Base-by-base conservation (phyloP, 2,113 vertebrate genomes). In the Microcebus murinus region DNA sequence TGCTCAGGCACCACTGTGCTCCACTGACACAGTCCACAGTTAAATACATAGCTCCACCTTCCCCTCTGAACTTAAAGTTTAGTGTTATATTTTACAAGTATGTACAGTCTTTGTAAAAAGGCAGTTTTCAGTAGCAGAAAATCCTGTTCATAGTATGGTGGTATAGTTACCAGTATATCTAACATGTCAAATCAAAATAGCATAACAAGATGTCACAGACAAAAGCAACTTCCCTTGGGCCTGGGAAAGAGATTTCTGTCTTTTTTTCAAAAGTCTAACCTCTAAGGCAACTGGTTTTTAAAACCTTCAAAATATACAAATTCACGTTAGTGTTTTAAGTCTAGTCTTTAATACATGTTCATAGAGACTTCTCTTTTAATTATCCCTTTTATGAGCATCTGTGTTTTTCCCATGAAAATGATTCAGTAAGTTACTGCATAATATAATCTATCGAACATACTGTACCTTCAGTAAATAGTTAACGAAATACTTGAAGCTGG, bases 41-140 rank as follows among this genome's bases (percentile, higher is more conserved):
- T 93, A 83, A 93, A 94, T 59, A 73, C 95, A 96, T 39, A 96
- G 96, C 96, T 97, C 74, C 76, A 81, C 84, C 87, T 90, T 97
- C 96, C 91, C 94, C 97, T 98, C 87, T 83, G 96, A 97, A 97
- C 89, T 96, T 92, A 86, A 74, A 96, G 92, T 82, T 55, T n/a
- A 95, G 83, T 97, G 95, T 73, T 76, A 98, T 90, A 96, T 90
- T 98, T 98, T 98, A 98, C 97, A 98, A 98, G 77, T 95, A 98
- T 98, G 97, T 98, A 98, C 95, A 98, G 91, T 96, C 39, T 31
- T 82, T 65, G 95, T 96, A 98, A 98, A 98, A 98, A 98, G 61
- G 81, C 81, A 95, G 96, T 97, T 98, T 98, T 98, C 97, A 97
- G 91, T 96, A 98, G 97, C 94, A 96, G 97, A 97, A 88, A 97